These are phyloP conservation scores for Cerceris rybyensis DNA, from an alignment of 2,888 invertebrate species.

Conservation along the genomic window DNA sequence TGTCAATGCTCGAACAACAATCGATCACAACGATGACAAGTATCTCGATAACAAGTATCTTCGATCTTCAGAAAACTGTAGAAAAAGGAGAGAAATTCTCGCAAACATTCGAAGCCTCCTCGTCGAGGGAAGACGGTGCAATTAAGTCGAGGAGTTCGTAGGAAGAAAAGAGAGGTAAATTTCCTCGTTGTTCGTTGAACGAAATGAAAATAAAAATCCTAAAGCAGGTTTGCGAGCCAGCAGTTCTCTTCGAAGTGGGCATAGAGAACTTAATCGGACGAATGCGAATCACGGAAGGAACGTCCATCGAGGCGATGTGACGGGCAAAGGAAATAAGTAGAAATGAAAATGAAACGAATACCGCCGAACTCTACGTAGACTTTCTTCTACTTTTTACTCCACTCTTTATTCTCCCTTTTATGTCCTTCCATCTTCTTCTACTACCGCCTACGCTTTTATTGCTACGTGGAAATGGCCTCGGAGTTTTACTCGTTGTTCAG, in stretches of 20 bases:
- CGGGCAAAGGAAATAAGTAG: conserved; percentile 35
- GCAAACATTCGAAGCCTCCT: background rate
- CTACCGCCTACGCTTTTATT: background rate
- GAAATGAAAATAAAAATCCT: conserved; percentile 37
- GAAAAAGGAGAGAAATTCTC: background rate
- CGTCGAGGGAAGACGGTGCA: background rate
- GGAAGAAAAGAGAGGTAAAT: conserved; percentile 11
- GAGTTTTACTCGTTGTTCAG: background rate
- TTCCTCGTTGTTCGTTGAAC: conserved; percentile 29
- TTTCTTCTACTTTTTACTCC: conserved; percentile 7
- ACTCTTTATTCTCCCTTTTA: conserved; percentile 7
- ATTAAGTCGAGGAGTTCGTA: background rate
- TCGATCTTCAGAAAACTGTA: background rate
- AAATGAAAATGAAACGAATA: conserved; percentile 39
- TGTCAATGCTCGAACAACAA: no score
- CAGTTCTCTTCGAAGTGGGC: conserved; percentile 33
- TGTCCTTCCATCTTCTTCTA: background rate
- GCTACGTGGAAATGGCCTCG: background rate
- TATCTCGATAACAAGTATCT: background rate
- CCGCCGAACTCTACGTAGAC: background rate
- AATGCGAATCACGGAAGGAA: conserved; percentile 43
- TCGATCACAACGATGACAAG: no score
- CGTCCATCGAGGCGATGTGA: conserved; percentile 19
- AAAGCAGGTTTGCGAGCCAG: background rate
- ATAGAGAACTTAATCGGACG: conserved; percentile 60